Evolutionary conservation across 2,888 invertebrate species (phyloP).

Genomic region (Conistra vaccinii): DNA sequence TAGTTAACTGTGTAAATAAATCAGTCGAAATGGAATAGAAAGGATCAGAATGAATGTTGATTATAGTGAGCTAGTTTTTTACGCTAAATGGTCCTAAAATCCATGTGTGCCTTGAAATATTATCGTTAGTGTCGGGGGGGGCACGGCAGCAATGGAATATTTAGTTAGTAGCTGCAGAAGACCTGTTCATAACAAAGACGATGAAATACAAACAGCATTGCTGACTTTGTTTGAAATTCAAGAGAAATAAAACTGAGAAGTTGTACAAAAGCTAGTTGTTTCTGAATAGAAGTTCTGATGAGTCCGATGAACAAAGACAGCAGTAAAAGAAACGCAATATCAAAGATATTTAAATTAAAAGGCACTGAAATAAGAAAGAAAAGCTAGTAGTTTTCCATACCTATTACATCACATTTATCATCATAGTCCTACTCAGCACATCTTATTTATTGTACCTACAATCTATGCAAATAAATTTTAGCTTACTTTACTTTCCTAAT

Average conservation of each 20-base stretch:
- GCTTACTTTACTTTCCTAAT: not conserved
- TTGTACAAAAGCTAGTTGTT: conserved; percentile 3
- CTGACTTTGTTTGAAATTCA: conserved; percentile 8
- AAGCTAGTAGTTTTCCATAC: not conserved
- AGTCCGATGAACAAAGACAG: conserved; percentile 16
- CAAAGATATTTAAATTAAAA: conserved; percentile 1
- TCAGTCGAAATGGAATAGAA: conserved; percentile 4
- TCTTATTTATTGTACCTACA: not conserved
- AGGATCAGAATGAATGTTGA: conserved; percentile 1
- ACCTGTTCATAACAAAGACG: conserved; percentile 11
- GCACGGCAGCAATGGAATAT: not conserved
- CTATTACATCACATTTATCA: no score
- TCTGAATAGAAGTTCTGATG: conserved; percentile 6
- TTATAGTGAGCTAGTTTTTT: conserved; percentile 3
- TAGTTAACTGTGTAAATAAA: conserved; percentile 25
- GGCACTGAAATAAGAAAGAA: not conserved
- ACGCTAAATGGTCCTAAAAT: not conserved
- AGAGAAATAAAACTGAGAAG: not conserved
- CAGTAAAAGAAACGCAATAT: not conserved
- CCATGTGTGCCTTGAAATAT: not conserved
- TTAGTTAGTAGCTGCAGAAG: not conserved
- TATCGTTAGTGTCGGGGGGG: not conserved
- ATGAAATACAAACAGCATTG: not conserved
- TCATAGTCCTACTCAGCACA: not conserved
- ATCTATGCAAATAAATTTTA: not conserved